These are phyloP conservation scores for Tetranychus cinnabarinus DNA, from an alignment of 1,140 invertebrate genomes.

Conservation along the genomic window DNA sequence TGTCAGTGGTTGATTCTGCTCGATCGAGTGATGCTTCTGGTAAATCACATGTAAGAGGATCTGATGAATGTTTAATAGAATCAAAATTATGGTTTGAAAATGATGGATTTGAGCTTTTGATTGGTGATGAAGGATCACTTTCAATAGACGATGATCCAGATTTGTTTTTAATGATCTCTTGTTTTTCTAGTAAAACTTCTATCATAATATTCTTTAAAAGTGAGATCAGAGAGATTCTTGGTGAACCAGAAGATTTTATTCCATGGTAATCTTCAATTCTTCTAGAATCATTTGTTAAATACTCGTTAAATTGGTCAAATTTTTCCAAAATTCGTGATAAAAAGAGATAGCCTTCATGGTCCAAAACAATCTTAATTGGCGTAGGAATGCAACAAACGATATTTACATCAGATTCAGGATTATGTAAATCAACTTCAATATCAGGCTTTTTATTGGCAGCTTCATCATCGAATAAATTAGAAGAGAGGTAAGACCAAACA, in stretches of 20 bases:
- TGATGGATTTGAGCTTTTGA: not conserved
- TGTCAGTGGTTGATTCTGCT: not conserved
- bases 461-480: not conserved
- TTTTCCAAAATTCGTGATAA: conserved; percentile 5
- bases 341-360: conserved; percentile 6
- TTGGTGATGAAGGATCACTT: not conserved
- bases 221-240: not conserved
- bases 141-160: not conserved
- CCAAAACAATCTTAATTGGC: conserved; percentile 2
- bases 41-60: not conserved
- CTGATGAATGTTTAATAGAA: not conserved
- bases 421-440: not conserved
- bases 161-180: not conserved
- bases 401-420: not conserved
- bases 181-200: not conserved
- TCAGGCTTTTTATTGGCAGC: not conserved
- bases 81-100: too few relatives aligned
- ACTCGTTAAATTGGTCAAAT: conserved; percentile 2
- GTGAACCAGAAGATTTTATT: not conserved
- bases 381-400: not conserved
- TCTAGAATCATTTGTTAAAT: conserved; percentile 2
- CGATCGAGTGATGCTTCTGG: not conserved
- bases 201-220: not conserved
- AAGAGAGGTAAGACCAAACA: not conserved
- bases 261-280: conserved; percentile 4